Conservation (phyloP, 2,797 vertebrate species). For the Cyclura pinguis region DNA sequence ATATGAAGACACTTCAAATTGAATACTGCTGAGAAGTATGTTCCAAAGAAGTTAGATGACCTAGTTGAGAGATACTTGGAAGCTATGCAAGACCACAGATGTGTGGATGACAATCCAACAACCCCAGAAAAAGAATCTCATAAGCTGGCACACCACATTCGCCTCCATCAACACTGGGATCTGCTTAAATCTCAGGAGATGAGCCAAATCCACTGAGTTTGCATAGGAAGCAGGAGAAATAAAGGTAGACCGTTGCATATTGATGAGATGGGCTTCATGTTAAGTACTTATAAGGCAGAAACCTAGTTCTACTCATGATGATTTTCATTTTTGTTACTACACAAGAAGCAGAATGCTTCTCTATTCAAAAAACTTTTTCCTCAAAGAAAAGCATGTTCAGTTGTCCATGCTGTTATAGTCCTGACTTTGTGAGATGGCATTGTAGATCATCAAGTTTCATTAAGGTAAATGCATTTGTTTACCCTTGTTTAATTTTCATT, state of each 20-base stretch:
- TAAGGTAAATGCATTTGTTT: neutral
- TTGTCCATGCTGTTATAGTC: neutral
- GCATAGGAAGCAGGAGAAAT: neutral
- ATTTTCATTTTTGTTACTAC: neutral
- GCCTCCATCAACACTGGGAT: neutral
- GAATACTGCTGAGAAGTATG: neutral
- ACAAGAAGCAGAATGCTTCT: neutral
- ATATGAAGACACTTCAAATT: neutral
- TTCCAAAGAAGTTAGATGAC: constrained; percentile 15
- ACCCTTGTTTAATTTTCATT: neutral
- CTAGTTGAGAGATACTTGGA: neutral
- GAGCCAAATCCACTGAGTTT: neutral
- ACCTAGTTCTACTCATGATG: neutral
- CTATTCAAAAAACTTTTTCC: neutral
- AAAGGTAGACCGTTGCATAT: neutral
- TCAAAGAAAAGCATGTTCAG: neutral
- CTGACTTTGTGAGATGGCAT: neutral
- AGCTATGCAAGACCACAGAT: neutral
- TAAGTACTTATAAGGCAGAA: neutral
- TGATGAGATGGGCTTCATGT: neutral
- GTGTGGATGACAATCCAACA: neutral
- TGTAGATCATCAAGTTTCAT: neutral
- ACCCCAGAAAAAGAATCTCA: neutral
- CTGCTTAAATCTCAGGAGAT: neutral
- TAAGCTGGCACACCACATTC: neutral